Evolutionary conservation across 2,113 vertebrate species (phyloP).

Genomic region (Tautogolabrus adspersus): DNA sequence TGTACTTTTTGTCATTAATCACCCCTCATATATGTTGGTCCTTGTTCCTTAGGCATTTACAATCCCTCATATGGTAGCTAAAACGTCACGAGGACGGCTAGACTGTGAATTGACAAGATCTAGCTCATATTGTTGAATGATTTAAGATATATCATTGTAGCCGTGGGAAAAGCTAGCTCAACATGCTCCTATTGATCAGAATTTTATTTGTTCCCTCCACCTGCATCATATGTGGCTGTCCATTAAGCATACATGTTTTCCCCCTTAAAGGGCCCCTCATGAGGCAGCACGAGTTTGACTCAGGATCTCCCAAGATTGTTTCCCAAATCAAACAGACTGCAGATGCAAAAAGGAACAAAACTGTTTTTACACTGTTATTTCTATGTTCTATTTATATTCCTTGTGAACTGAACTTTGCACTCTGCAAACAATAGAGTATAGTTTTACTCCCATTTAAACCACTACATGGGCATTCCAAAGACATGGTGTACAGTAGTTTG

Average conservation of each 20-base stretch:
- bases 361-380: neutral
- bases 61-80: slow-evolving; percentile 9
- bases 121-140: slow-evolving; percentile 36
- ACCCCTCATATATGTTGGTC: slow-evolving; percentile 1
- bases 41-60: neutral
- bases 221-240: slow-evolving; percentile 9
- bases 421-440: neutral
- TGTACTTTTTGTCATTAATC: neutral
- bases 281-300: slow-evolving; percentile 5
- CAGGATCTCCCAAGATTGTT: slow-evolving; percentile 22
- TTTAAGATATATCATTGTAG: slow-evolving; percentile 15
- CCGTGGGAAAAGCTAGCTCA: slow-evolving; percentile 2
- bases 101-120: slow-evolving; percentile 23
- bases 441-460: neutral
- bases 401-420: neutral
- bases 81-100: slow-evolving; percentile 27
- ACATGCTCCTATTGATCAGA: neutral
- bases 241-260: neutral
- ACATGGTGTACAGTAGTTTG: too few relatives aligned
- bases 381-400: neutral
- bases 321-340: slow-evolving; percentile 3
- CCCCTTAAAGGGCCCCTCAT: slow-evolving; percentile 37
- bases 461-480: too few relatives aligned
- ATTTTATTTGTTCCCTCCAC: slow-evolving; percentile 8
- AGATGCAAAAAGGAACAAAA: slow-evolving; percentile 21